phyloP scores from a whole-genome alignment of 2,797 vertebrate genomes.

The Heteromormyrus szaboi region DNA sequence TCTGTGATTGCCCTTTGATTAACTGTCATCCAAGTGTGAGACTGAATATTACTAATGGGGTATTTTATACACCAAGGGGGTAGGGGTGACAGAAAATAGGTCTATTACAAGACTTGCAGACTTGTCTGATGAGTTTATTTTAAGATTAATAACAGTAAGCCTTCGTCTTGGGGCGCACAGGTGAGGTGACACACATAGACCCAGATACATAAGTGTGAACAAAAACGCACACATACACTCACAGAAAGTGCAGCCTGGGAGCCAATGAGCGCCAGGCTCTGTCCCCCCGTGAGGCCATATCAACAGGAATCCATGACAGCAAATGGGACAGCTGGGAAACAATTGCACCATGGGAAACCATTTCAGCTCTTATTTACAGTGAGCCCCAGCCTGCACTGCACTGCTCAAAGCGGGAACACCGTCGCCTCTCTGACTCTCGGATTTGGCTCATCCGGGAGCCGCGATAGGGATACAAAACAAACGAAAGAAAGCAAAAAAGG shows the following conservation, averaged over 20 bases:
- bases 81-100: slow-evolving; percentile 14
- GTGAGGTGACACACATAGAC: slow-evolving; percentile 10
- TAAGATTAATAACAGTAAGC: background rate
- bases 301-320: slow-evolving; percentile 48
- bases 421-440: too few relatives aligned
- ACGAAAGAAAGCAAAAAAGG: background rate
- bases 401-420: slow-evolving; percentile 13
- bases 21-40: slow-evolving; percentile 9
- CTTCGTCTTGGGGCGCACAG: background rate
- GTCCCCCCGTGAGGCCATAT: slow-evolving; percentile 58
- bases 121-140: background rate
- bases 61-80: background rate
- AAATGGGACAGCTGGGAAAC: slow-evolving; percentile 56
- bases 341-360: slow-evolving; percentile 58
- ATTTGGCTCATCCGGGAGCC: background rate
- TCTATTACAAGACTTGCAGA: background rate
- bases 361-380: slow-evolving; percentile 27
- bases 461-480: background rate
- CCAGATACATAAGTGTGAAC: background rate
- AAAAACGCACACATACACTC: background rate
- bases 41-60: slow-evolving; percentile 9
- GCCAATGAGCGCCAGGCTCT: slow-evolving; percentile 60
- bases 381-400: background rate
- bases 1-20: slow-evolving; percentile 16
- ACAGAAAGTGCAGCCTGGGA: slow-evolving; percentile 49